Base-by-base conservation (phyloP, 2,113 vertebrate genomes). In the Tapirus terrestris region DNA sequence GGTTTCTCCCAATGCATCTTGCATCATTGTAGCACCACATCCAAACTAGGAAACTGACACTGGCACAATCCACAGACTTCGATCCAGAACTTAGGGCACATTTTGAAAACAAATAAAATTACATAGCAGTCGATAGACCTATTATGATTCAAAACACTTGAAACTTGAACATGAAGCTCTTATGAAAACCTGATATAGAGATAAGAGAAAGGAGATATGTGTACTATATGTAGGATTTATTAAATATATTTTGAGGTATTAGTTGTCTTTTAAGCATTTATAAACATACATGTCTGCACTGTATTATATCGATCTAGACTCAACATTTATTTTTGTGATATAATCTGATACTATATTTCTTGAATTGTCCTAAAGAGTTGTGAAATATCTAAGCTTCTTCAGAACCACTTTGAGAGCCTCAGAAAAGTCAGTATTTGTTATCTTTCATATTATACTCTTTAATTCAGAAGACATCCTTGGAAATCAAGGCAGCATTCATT, bases 311-410 rank as follows among this genome's bases (percentile, higher is more conserved):
- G 82, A 85, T 88, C 12, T 72, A 79, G 18, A 86, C 21, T 93
- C 72, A 65, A 5, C 65, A 79, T 92, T 95, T 91, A 88, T 94
- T 93, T 94, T 83, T 89, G 70, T 93, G 33, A 80, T 90, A 11
- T 58, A 39, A 68, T 65, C 25, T 92, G 76, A 92, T 86, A 51
- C 17, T 84, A 12, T 48, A 11, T 80, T 84, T 95, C 81, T 68
- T 61, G 68, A 77, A 75, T 86, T 96, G 6, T 75, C 63, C 83
- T 85, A 77, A 60, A 89, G 56, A 94, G 51, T 96, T 96, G 65
- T 48, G 20, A 93, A 96, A 76, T 84, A 89, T 8, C 20, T 29
- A 4, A 12, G 43, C 96, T 96, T 96, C 48, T 96, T 86, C 39
- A 91, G n/a, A 82, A 85, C 85, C 53, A 72, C 29, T 58, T 60